These are phyloP conservation scores for Oreotragus oreotragus DNA, from an alignment of 2,113 vertebrate genomes.

Conservation along the genomic window DNA sequence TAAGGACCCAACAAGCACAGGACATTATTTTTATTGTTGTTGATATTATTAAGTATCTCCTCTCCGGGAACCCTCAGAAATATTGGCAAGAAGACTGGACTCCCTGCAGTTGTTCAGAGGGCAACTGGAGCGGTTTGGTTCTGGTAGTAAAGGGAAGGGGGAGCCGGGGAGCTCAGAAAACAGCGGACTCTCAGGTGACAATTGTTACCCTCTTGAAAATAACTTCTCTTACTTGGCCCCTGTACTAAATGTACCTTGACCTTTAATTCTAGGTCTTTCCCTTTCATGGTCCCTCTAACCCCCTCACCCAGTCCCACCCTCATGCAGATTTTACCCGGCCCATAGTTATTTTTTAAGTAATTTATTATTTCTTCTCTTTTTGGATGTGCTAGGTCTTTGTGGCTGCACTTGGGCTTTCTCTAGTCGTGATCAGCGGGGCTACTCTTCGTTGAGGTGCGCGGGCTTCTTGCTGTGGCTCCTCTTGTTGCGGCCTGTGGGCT, in stretches of 20 bases:
- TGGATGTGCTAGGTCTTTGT: background rate
- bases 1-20: background rate
- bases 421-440: rapidly evolving
- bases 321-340: background rate
- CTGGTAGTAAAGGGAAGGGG: background rate
- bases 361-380: background rate
- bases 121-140: background rate
- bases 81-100: background rate
- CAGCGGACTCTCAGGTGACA: background rate
- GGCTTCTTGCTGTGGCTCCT: background rate
- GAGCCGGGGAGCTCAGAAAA: background rate
- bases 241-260: background rate
- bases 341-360: background rate
- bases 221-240: background rate
- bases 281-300: background rate
- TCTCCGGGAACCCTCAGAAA: background rate
- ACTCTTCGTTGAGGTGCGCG: background rate
- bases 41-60: background rate
- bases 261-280: background rate
- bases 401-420: background rate
- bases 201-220: background rate
- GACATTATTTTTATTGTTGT: background rate
- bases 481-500: too few species aligned
- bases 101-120: background rate
- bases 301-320: background rate